Conservation (phyloP, 92 coral and sea anemone species). For the Pocillopora meandrina region DNA sequence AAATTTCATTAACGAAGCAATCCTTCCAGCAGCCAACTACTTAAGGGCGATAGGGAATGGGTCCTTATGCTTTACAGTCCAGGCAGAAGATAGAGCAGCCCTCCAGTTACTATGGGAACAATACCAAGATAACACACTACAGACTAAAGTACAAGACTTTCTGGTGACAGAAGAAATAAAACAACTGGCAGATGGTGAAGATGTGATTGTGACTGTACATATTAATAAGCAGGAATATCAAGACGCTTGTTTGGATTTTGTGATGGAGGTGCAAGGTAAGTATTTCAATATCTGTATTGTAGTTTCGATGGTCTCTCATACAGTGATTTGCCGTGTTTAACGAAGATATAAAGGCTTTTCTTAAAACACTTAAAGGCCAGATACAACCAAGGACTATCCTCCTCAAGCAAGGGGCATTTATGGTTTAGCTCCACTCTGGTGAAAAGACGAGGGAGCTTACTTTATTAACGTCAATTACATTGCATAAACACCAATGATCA, state of each 20-base stretch:
- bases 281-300: not conserved
- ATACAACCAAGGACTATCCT: too few relatives aligned
- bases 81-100: not conserved
- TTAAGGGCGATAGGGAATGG: not conserved
- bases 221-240: slow-evolving; percentile 59
- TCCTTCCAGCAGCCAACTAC: not conserved
- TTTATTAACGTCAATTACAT: too few relatives aligned
- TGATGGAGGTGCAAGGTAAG: slow-evolving; percentile 40
- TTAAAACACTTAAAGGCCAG: too few relatives aligned
- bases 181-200: slow-evolving; percentile 44
- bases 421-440: too few relatives aligned
- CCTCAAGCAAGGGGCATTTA: too few relatives aligned
- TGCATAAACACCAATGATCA: too few relatives aligned
- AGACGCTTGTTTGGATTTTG: slow-evolving; percentile 54
- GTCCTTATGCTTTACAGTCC: slow-evolving; percentile 14
- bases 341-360: too few relatives aligned
- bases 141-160: slow-evolving; percentile 33
- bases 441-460: too few relatives aligned
- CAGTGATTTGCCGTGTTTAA: too few relatives aligned
- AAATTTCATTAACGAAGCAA: not conserved
- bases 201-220: slow-evolving; percentile 45
- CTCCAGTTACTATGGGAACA: slow-evolving; percentile 1
- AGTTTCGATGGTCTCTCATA: too few relatives aligned
- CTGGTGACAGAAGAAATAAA: slow-evolving; percentile 60
- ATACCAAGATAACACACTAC: slow-evolving; percentile 49